Evolutionary conservation across 2,888 invertebrate genomes (phyloP).

Genomic region (Orthonevra nobilis): DNA sequence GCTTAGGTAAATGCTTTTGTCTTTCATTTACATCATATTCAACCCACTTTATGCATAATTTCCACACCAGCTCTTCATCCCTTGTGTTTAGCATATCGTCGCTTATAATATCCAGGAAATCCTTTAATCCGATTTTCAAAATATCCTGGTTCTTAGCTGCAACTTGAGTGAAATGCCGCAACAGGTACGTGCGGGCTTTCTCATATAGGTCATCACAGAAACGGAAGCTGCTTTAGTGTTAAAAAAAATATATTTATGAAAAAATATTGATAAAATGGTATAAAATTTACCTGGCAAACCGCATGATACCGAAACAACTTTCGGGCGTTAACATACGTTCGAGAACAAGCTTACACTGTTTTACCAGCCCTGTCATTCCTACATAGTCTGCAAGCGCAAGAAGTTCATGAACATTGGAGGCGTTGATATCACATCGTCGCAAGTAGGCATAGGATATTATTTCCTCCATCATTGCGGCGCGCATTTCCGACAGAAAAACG

Average conservation of each 20-base stretch:
- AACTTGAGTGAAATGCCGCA: conserved; percentile 89
- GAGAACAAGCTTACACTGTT: conserved; percentile 90
- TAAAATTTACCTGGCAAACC: conserved; percentile 86
- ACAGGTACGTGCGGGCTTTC: conserved; percentile 85
- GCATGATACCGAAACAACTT: conserved; percentile 92
- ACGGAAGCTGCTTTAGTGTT: conserved; percentile 74
- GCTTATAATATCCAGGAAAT: conserved; percentile 88
- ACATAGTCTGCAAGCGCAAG: conserved; percentile 94
- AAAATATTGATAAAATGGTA: neutral
- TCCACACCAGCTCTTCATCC: conserved; percentile 93
- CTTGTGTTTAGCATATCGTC: conserved; percentile 93
- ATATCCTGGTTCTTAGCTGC: conserved; percentile 88
- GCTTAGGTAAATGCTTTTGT: conserved; percentile 87
- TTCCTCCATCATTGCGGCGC: conserved; percentile 87
- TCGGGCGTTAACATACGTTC: conserved; percentile 85
- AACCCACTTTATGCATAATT: conserved; percentile 92
- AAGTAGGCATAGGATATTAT: conserved; percentile 93
- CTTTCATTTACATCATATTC: conserved; percentile 87
- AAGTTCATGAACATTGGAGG: conserved; percentile 89
- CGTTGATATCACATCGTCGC: conserved; percentile 87
- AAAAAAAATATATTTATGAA: too few relatives aligned
- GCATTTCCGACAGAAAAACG: conserved; percentile 88
- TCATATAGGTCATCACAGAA: conserved; percentile 82
- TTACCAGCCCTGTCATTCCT: conserved; percentile 89
- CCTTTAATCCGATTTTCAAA: conserved; percentile 85